These are phyloP conservation scores for Enhydra lutris DNA, from an alignment of 2,113 vertebrate species.

Conservation along the genomic window DNA sequence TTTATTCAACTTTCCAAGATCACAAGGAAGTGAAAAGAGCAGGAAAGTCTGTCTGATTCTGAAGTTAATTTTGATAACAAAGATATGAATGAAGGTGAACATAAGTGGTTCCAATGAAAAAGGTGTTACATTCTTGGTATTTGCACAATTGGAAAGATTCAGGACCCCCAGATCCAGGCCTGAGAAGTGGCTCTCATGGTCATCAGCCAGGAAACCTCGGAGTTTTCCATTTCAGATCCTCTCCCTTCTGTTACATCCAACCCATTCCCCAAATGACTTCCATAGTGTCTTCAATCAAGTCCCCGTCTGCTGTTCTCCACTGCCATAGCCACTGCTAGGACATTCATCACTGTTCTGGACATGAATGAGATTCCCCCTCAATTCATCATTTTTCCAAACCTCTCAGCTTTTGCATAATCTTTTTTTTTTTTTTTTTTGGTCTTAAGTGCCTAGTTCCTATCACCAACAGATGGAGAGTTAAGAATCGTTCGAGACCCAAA, in stretches of 20 bases:
- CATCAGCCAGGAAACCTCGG: background rate
- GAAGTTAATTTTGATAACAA: background rate
- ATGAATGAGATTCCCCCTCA: background rate
- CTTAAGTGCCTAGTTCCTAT: background rate
- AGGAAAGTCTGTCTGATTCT: background rate
- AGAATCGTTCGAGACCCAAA: background rate
- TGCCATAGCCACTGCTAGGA: no score
- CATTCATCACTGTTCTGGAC: background rate
- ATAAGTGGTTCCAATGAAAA: background rate
- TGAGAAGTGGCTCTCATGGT: background rate
- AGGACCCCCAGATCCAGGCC: background rate
- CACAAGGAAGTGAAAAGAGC: background rate
- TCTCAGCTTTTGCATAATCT: background rate
- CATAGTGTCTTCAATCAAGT: background rate
- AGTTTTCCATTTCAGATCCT: background rate
- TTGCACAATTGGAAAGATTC: background rate
- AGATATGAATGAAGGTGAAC: background rate
- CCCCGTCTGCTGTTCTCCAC: background rate
- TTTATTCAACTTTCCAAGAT: background rate
- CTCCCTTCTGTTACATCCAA: background rate
- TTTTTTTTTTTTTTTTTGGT: background rate
- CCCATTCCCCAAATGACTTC: background rate
- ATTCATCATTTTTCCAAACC: background rate
- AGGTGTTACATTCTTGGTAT: background rate
- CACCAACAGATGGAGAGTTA: background rate